These are phyloP conservation scores for Luffia ferchaultella DNA, from an alignment of 2,888 invertebrate species.

Conservation along the genomic window DNA sequence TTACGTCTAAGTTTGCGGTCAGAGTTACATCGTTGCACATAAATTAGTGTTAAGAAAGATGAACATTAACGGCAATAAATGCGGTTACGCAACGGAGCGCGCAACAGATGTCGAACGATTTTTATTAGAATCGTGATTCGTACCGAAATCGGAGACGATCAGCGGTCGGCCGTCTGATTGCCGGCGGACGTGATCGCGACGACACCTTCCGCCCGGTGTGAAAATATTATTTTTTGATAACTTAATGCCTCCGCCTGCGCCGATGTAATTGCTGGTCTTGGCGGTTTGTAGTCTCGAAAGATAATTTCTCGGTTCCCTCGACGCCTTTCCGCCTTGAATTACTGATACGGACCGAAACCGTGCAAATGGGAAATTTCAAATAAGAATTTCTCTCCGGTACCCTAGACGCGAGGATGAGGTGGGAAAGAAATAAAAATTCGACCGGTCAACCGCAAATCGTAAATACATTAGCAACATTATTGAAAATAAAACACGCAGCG, in stretches of 20 bases:
- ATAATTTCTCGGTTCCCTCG: conserved; percentile 62
- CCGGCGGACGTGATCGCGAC: conserved; percentile 43
- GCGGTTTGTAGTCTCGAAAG: conserved; percentile 55
- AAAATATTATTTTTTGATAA: conserved; percentile 59
- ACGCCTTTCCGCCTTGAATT: conserved; percentile 34
- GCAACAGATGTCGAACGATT: conserved; percentile 47
- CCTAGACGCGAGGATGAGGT: background rate
- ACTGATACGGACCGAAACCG: background rate
- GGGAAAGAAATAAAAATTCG: conserved; percentile 8
- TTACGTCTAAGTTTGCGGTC: background rate
- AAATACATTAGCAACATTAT: conserved; percentile 62
- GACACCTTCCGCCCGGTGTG: conserved; percentile 62
- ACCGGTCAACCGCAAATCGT: conserved; percentile 63
- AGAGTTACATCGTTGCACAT: conserved; percentile 18
- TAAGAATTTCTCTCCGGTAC: background rate
- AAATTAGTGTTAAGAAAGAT: conserved; percentile 46
- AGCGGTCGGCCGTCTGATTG: conserved; percentile 25
- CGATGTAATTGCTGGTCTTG: conserved; percentile 59
- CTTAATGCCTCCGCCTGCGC: conserved; percentile 55
- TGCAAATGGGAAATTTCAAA: background rate
- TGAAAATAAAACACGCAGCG: conserved; percentile 56
- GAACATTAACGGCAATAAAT: conserved; percentile 54
- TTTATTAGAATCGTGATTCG: conserved; percentile 43
- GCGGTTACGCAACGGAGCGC: conserved; percentile 41
- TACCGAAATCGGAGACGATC: conserved; percentile 5